Conservation (phyloP, 2,888 invertebrate genomes). For the Amiota communis region DNA sequence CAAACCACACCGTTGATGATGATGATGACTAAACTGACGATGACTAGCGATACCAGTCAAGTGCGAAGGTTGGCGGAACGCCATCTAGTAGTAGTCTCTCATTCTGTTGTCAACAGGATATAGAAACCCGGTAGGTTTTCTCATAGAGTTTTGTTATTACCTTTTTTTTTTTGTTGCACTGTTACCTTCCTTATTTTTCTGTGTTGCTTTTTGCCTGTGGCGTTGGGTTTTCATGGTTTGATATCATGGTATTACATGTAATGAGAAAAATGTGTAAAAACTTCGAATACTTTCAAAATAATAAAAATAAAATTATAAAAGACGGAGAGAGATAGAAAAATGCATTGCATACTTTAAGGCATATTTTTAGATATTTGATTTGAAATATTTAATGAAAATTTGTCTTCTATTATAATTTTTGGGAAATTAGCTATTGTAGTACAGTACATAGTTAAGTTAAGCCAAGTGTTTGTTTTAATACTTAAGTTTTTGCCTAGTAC, state of each 20-base stretch:
- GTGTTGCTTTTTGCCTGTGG: not conserved
- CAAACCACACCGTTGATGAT: too few species aligned
- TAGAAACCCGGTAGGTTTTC: not conserved
- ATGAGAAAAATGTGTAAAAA: conserved; percentile 20
- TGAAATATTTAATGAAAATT: too few species aligned
- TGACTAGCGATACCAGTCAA: not conserved
- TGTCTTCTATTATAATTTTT: too few species aligned
- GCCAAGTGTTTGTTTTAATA: too few species aligned
- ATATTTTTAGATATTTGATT: too few species aligned
- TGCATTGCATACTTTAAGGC: conserved; percentile 5
- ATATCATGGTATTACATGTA: conserved; percentile 16
- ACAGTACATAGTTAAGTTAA: too few species aligned
- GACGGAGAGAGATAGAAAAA: not conserved
- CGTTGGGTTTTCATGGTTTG: not conserved
- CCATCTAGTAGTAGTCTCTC: not conserved
- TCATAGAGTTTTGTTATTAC: conserved; percentile 17
- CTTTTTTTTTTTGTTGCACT: conserved; percentile 14
- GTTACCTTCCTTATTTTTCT: not conserved
- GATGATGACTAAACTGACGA: not conserved
- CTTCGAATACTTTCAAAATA: not conserved
- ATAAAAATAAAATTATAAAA: not conserved
- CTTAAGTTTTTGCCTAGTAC: too few species aligned
- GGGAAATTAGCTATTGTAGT: too few species aligned
- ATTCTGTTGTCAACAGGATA: conserved; percentile 14
- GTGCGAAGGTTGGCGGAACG: not conserved